phyloP scores from a whole-genome alignment of 2,113 vertebrate genomes.

The Antechinus flavipes region DNA sequence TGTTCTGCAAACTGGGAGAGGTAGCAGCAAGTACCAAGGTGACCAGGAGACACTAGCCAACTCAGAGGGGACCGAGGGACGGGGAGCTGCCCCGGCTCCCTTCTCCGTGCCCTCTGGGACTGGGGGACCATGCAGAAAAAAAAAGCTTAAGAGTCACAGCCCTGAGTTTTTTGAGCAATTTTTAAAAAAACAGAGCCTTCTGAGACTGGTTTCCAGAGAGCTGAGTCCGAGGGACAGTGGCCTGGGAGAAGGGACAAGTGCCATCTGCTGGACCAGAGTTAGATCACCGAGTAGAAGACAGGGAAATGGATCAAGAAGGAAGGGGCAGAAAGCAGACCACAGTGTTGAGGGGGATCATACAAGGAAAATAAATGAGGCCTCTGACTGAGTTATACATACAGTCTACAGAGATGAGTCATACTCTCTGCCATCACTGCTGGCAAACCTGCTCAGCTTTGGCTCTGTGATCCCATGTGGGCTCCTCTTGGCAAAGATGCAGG shows the following conservation, averaged over 20 bases:
- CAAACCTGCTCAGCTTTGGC: background rate
- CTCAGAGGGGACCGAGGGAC: background rate
- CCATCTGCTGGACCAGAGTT: background rate
- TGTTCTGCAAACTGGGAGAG: background rate
- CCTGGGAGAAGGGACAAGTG: background rate
- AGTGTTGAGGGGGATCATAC: background rate
- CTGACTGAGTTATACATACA: background rate
- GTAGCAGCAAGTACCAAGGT: background rate
- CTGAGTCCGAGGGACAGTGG: background rate
- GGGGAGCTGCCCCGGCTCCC: background rate
- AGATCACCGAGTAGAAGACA: background rate
- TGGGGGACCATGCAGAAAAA: background rate
- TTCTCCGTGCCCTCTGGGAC: too few species aligned
- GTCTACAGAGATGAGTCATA: background rate
- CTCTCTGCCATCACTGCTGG: background rate
- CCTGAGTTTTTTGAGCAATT: background rate
- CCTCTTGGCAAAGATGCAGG: background rate
- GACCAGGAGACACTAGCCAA: background rate
- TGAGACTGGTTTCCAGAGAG: background rate
- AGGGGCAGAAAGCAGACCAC: background rate
- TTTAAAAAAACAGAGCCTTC: background rate
- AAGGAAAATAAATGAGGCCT: background rate
- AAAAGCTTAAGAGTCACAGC: background rate
- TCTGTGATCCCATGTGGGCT: background rate
- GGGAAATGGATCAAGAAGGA: background rate